Conservation (phyloP, 2,888 invertebrate species). For the Nomada fabriciana region DNA sequence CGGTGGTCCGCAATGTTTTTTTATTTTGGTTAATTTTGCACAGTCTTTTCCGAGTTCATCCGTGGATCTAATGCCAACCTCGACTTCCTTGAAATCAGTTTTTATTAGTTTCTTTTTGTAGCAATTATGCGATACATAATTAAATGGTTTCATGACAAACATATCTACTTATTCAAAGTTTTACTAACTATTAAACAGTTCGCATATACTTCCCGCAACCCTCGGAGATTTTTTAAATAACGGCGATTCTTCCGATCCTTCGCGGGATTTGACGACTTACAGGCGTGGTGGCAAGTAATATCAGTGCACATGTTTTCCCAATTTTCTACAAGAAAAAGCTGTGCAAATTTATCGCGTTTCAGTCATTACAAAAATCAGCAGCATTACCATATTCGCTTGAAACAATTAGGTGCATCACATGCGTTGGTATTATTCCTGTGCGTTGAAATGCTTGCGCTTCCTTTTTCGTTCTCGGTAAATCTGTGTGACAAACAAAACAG, state of each 20-base stretch:
- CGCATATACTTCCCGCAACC: conserved; percentile 82
- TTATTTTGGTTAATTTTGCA: conserved; percentile 79
- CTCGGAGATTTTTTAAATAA: conserved; percentile 78
- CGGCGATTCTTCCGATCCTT: conserved; percentile 12
- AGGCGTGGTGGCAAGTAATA: neutral
- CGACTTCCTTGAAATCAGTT: conserved; percentile 78
- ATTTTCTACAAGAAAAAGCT: conserved; percentile 11
- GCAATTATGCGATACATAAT: neutral
- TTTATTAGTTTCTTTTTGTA: neutral
- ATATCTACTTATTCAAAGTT: neutral
- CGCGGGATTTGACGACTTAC: neutral
- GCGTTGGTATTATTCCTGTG: conserved; percentile 85
- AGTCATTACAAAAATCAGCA: neutral
- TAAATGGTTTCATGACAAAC: neutral
- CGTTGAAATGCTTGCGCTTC: conserved; percentile 85
- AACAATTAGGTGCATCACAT: conserved; percentile 85
- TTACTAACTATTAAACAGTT: conserved; percentile 78
- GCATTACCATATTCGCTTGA: conserved; percentile 38
- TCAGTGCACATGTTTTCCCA: conserved; percentile 30
- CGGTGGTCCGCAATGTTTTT: conserved; percentile 84
- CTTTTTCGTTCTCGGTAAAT: conserved; percentile 84
- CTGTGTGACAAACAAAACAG: conserved; percentile 66
- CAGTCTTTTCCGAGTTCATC: conserved; percentile 83
- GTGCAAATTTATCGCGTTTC: neutral
- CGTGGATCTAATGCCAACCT: conserved; percentile 77